phyloP scores from a whole-genome alignment of 2,888 invertebrate genomes.

The Sinelater perroti region DNA sequence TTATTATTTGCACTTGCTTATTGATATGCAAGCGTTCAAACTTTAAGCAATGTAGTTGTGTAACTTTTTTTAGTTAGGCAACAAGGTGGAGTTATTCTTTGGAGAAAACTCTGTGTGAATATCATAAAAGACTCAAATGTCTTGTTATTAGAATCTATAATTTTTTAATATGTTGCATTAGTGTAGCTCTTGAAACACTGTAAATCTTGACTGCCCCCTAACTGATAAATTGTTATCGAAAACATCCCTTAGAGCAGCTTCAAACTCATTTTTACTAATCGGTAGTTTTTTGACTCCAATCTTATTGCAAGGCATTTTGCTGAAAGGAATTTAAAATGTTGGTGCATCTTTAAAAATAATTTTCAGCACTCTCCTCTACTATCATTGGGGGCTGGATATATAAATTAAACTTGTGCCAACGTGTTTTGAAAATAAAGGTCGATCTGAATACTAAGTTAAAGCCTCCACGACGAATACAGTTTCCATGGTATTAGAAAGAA shows the following conservation, averaged over 20 bases:
- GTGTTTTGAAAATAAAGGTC: no score
- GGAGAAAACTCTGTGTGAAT: slow-evolving; percentile 9
- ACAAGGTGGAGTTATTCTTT: no score
- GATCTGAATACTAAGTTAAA: no score
- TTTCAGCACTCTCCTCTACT: no score
- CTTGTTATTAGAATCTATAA: background rate
- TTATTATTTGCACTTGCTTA: slow-evolving; percentile 43
- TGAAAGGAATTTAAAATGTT: background rate
- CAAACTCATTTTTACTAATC: background rate
- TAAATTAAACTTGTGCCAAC: no score
- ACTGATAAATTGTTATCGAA: slow-evolving; percentile 1
- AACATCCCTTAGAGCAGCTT: slow-evolving; percentile 4
- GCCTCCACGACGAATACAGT: no score
- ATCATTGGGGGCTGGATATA: no score
- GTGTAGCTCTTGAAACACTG: slow-evolving; percentile 2
- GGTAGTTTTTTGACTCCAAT: background rate
- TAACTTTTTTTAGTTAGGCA: no score
- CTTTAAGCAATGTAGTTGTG: slow-evolving; percentile 38
- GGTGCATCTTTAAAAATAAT: background rate
- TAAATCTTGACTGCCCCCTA: background rate
- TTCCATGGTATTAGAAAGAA: no score
- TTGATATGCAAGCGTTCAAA: slow-evolving; percentile 33
- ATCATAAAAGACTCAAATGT: slow-evolving; percentile 1
- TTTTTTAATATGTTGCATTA: slow-evolving; percentile 10
- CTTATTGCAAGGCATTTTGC: slow-evolving; percentile 12